Base-by-base conservation (phyloP, 2,113 vertebrate species). In the Trichechus manatus region DNA sequence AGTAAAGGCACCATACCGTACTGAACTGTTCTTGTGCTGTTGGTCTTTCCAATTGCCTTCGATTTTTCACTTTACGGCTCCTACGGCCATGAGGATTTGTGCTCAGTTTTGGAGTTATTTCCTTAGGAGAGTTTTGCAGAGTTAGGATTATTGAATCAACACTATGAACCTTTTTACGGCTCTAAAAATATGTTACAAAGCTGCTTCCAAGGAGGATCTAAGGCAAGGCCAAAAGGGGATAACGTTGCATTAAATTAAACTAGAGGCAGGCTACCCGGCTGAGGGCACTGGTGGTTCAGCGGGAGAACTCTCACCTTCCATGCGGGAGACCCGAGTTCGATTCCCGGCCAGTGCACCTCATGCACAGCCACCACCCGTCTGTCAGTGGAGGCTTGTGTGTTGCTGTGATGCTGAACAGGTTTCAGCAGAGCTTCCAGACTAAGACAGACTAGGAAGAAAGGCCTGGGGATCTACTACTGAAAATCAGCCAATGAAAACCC, bases 1-100 rank as follows among this genome's bases (percentile, higher is more conserved):
- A n/a, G 29, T 14, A 14, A 47, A 5, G 31, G 1, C 1, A 22
- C 20, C 2, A 0, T 14, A 6, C 25, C 63, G 50, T 22, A 0
- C 29, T 0, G 19, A 64, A 8, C 42, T 42, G 13, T 3, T 29
- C 53, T 63, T 44, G 39, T 31, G 8, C 23, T 50, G 63, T 50
- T 4, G 10, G 42, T 9, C 83, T 5, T 15, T 4, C 23, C 20
- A 3, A 68, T 17, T 9, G 63, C 83, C n/a, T 23, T 50, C 6
- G 0, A 5, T 5, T 47, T 66, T 33, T 13, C 64, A 29, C 64
- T 29, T 20, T 29, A 4, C 19, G 5, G 74, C 4, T 64, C 29
- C 3, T 47, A 19, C 14, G 2, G 59, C 1, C 9, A 19, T 5
- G 17, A 39, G 44, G 27, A 9, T 5, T 8, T 29, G 81, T 3